A percentile compares a stretch with the other conserved stretches of the same genome.
These are phyloP conservation scores for Elmis aenea DNA, from an alignment of 2,888 invertebrate species.

Conservation along the genomic window DNA sequence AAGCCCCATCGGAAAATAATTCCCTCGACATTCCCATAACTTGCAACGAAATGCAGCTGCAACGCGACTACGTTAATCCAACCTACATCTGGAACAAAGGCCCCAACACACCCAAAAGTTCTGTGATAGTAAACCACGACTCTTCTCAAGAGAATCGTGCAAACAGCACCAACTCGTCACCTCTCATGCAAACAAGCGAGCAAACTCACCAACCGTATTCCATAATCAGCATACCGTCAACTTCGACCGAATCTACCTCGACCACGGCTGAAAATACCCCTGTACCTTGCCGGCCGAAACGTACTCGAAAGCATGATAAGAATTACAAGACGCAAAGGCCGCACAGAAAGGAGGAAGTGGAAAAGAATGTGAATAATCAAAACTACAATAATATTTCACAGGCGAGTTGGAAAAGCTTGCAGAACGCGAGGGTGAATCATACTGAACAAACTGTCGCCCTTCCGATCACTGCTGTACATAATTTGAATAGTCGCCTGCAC, in stretches of 20 bases:
- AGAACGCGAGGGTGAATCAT: constrained; percentile 1
- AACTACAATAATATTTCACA: too few species aligned
- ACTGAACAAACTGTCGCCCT: constrained; percentile 34
- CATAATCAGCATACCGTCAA: constrained; percentile 29
- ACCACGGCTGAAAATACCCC: constrained; percentile 31
- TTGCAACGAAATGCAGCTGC: neutral
- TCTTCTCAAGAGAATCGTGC: too few species aligned
- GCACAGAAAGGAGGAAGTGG: constrained; percentile 36
- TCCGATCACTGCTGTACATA: constrained; percentile 37
- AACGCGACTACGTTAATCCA: constrained; percentile 19
- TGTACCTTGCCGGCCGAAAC: constrained; percentile 40
- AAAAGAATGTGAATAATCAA: constrained; percentile 15
- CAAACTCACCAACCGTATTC: constrained; percentile 25
- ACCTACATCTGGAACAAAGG: constrained; percentile 26
- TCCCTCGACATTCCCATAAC: constrained; percentile 13
- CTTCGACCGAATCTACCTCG: constrained; percentile 25
- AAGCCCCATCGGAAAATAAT: constrained; percentile 7
- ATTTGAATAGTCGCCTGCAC: constrained; percentile 38
- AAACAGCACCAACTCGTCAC: neutral
- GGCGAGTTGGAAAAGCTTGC: neutral
- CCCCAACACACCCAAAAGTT: constrained; percentile 5
- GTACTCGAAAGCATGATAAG: constrained; percentile 42
- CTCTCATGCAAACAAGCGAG: neutral
- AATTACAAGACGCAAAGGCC: constrained; percentile 26
- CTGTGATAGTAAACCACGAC: too few species aligned